Evolutionary conservation across 2,888 invertebrate species (phyloP).

Genomic region (Ischnura elegans): DNA sequence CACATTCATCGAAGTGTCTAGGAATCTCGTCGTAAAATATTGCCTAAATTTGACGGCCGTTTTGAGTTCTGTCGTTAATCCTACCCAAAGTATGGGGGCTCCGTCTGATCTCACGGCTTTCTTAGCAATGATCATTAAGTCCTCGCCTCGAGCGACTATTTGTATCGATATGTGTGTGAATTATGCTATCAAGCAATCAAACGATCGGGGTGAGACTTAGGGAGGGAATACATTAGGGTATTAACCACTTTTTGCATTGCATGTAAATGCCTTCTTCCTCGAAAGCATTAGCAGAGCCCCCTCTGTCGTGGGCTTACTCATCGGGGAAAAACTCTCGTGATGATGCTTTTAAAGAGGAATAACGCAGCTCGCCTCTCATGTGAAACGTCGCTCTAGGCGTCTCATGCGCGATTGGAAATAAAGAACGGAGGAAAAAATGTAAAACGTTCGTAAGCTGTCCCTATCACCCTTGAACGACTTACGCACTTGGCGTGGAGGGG

Average conservation of each 20-base stretch:
- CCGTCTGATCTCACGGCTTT: neutral
- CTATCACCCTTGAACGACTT: neutral
- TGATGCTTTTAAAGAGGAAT: neutral
- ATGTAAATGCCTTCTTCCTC: conserved; percentile 53
- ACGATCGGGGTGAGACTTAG: neutral
- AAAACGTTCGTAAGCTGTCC: neutral
- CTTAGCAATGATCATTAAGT: conserved; percentile 21
- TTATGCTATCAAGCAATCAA: conserved; percentile 61
- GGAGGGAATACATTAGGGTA: conserved; percentile 50
- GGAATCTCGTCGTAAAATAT: neutral
- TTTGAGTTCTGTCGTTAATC: conserved; percentile 29
- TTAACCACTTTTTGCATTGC: neutral
- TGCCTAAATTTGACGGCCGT: conserved; percentile 12
- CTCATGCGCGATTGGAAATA: neutral
- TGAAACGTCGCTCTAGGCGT: conserved; percentile 20
- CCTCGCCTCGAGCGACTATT: neutral
- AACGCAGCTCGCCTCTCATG: neutral
- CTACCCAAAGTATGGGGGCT: conserved; percentile 30
- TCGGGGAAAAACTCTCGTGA: conserved; percentile 3
- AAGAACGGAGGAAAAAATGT: neutral
- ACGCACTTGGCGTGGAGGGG: neutral
- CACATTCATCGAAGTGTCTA: neutral
- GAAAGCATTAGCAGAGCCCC: neutral
- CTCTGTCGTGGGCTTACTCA: conserved; percentile 48
- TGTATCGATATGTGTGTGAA: conserved; percentile 33